These are phyloP conservation scores for Psylliodes chrysocephalus DNA, from an alignment of 2,888 invertebrate genomes.

Conservation along the genomic window DNA sequence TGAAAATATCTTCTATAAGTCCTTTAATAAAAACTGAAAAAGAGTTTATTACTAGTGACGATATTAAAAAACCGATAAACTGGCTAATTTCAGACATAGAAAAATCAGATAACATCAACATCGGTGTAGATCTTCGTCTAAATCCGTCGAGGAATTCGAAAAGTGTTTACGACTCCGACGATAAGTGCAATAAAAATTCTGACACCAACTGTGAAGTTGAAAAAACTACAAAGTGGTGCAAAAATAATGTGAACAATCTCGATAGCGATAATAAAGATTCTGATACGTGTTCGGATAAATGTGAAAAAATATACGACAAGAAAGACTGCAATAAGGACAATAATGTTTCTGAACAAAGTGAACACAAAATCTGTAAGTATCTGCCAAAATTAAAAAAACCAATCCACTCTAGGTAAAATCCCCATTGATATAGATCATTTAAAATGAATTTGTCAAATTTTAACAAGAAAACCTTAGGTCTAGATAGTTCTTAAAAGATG, in stretches of 20 bases:
- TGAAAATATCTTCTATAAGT: conserved; percentile 43
- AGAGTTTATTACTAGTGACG: conserved; percentile 48
- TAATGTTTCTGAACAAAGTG: conserved; percentile 47
- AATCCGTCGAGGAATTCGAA: conserved; percentile 45
- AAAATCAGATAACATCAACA: conserved; percentile 44
- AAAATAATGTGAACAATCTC: conserved; percentile 51
- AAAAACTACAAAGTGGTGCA: conserved; percentile 52
- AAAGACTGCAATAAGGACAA: conserved; percentile 50
- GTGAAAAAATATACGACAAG: conserved; percentile 52
- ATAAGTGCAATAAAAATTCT: conserved; percentile 32
- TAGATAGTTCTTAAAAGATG: too few species aligned
- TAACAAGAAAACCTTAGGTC: too few species aligned
- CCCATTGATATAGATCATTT: too few species aligned
- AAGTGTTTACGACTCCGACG: conserved; percentile 34
- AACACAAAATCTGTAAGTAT: conserved; percentile 53
- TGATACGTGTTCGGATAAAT: conserved; percentile 58
- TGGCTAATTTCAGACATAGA: conserved; percentile 62
- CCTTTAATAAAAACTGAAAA: conserved; percentile 58
- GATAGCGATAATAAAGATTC: conserved; percentile 55
- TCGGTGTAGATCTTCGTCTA: conserved; percentile 58
- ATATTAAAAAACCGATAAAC: conserved; percentile 60
- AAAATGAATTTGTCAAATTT: too few species aligned
- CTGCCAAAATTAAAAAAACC: not conserved
- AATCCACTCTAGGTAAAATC: too few species aligned
- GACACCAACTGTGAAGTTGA: conserved; percentile 32